Percentiles rank a stretch among this genome's conserved stretches.
Evolutionary conservation across 1,140 invertebrate genomes (phyloP).

Genomic region (Caenorhabditis latens): DNA sequence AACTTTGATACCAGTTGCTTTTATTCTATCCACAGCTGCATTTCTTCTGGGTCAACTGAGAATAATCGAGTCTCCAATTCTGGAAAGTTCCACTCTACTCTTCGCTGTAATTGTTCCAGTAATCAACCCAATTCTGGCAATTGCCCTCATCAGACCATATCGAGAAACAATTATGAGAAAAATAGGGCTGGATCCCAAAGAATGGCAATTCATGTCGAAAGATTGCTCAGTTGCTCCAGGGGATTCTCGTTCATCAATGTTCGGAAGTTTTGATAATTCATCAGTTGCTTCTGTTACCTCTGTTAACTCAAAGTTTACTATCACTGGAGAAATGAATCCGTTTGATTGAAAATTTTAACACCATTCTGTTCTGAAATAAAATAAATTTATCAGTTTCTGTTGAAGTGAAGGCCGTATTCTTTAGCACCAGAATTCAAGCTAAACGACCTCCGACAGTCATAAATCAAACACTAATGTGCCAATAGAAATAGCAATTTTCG

Average conservation of each 20-base stretch:
- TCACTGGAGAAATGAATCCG: background rate
- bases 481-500: background rate
- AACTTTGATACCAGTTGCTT: slow-evolving; percentile 4
- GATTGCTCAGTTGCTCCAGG: slow-evolving; percentile 8
- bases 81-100: background rate
- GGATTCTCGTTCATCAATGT: slow-evolving; percentile 14
- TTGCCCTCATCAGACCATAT: slow-evolving; percentile 14
- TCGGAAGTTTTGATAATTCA: slow-evolving; percentile 29
- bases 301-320: background rate
- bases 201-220: slow-evolving; percentile 14
- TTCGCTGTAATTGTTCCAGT: slow-evolving; percentile 10
- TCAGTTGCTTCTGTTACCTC: slow-evolving; percentile 17
- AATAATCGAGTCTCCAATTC: slow-evolving; percentile 13
- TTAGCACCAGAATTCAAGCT: no score
- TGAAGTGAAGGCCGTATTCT: no score
- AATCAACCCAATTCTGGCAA: background rate
- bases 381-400: background rate
- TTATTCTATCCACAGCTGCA: background rate
- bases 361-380: background rate
- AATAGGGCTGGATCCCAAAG: slow-evolving; percentile 11
- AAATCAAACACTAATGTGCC: background rate
- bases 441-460: background rate
- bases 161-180: slow-evolving; percentile 6
- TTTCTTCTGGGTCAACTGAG: background rate
- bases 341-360: background rate